These are phyloP conservation scores for Octomys mimax DNA, from an alignment of 2,797 vertebrate genomes.

Conservation along the genomic window DNA sequence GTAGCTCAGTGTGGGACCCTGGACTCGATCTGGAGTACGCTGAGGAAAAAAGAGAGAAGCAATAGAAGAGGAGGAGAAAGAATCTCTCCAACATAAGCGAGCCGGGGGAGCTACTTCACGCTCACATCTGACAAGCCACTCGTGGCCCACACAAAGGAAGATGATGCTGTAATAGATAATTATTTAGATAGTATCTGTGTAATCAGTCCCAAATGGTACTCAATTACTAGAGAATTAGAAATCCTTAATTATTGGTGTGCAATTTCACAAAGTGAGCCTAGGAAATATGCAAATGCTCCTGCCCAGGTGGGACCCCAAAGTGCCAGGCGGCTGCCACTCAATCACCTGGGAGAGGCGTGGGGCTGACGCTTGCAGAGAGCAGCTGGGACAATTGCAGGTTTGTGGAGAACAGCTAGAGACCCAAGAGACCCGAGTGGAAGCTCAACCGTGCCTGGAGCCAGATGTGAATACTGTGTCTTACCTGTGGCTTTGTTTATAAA, in stretches of 20 bases:
- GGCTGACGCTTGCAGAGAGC: slow-evolving; percentile 23
- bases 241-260: slow-evolving; percentile 79
- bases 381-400: slow-evolving; percentile 61
- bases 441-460: slow-evolving; percentile 60
- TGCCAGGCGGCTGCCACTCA: slow-evolving; percentile 72
- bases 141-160: slow-evolving; percentile 71
- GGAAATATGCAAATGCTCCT: slow-evolving; percentile 69
- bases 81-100: neutral
- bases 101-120: slow-evolving; percentile 14
- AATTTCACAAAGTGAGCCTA: slow-evolving; percentile 78
- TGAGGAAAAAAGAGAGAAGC: neutral
- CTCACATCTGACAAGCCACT: slow-evolving; percentile 60
- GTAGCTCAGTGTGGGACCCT: neutral
- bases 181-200: slow-evolving; percentile 80
- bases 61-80: neutral
- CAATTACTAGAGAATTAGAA: slow-evolving; percentile 82
- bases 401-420: slow-evolving; percentile 70
- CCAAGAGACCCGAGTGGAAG: neutral
- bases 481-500: neutral
- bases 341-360: slow-evolving; percentile 8
- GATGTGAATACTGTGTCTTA: neutral
- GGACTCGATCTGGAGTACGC: neutral
- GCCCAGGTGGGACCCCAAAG: slow-evolving; percentile 60
- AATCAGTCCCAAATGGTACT: slow-evolving; percentile 75
- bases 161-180: slow-evolving; percentile 68